Evolutionary conservation across 1,140 invertebrate genomes (phyloP).

Genomic region (Sesamia nonagrioides): DNA sequence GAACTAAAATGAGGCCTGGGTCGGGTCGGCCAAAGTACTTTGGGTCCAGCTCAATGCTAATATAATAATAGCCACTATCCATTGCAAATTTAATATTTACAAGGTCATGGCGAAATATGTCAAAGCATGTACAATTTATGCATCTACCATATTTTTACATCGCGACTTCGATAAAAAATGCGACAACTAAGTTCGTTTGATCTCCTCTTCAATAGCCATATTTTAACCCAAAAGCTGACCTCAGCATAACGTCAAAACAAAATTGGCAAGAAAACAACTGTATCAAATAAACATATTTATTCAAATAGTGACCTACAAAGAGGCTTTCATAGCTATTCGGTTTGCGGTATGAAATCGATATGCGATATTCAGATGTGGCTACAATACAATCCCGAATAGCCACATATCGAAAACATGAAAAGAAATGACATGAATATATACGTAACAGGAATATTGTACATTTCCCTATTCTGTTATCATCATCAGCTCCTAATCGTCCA

Average conservation of each 20-base stretch:
- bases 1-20: too few species aligned
- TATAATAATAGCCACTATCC: too few species aligned
- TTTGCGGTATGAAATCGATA: conserved; percentile 29
- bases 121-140: too few species aligned
- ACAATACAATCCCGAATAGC: conserved; percentile 15
- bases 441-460: neutral
- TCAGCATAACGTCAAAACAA: conserved; percentile 21
- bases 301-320: conserved; percentile 19
- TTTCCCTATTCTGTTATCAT: neutral
- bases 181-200: too few species aligned
- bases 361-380: conserved; percentile 27
- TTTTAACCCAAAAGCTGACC: neutral
- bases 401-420: conserved; percentile 10
- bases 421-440: neutral
- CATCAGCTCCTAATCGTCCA: too few species aligned
- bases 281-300: conserved; percentile 21
- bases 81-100: too few species aligned
- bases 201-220: neutral
- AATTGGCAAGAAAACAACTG: conserved; percentile 15
- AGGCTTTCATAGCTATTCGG: conserved; percentile 15
- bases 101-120: too few species aligned
- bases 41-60: too few species aligned
- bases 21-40: too few species aligned
- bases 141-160: too few species aligned
- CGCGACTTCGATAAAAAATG: too few species aligned